Evolutionary conservation across 30 jellyfish, hydroid and myxozoan species (phyloP).

Genomic region (Pelagia noctiluca): DNA sequence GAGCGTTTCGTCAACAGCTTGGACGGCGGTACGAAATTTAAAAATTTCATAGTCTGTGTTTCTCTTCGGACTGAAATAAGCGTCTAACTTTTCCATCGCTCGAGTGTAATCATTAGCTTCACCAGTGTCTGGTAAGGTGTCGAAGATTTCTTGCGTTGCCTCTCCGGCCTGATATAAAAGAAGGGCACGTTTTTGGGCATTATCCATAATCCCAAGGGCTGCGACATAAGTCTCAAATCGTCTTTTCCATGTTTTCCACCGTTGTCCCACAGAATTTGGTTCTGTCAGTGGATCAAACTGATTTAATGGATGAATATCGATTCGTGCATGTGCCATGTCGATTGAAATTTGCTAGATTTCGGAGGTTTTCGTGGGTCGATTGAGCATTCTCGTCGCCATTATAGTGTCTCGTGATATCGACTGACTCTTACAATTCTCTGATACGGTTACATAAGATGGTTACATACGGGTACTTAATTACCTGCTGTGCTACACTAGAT

Average conservation of each 20-base stretch:
- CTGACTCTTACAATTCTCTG: too few species aligned
- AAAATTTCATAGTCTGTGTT: conserved; percentile 23
- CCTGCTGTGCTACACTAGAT: too few species aligned
- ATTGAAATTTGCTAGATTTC: too few species aligned
- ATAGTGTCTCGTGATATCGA: too few species aligned
- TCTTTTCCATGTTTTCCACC: conserved; percentile 20
- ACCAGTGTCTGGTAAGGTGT: conserved; percentile 33
- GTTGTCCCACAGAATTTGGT: conserved; percentile 19
- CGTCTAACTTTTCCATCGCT: conserved; percentile 20
- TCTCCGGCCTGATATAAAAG: conserved; percentile 6
- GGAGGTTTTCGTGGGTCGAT: too few species aligned
- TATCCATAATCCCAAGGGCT: conserved; percentile 28
- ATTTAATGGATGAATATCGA: conserved; percentile 16
- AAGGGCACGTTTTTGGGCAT: conserved; percentile 35
- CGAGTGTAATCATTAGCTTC: conserved; percentile 20
- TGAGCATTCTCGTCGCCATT: too few species aligned
- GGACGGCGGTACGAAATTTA: conserved; percentile 16
- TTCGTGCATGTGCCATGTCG: too few species aligned
- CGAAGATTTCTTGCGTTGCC: conserved; percentile 10
- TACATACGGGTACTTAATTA: too few species aligned
- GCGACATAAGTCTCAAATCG: conserved; percentile 28
- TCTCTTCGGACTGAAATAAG: conserved; percentile 32
- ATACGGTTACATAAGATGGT: too few species aligned
- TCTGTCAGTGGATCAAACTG: conserved; percentile 35
- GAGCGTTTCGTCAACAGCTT: background rate